A percentile compares a stretch with the other conserved stretches of the same genome.
These are phyloP conservation scores for Leptopilina myrica DNA, from an alignment of 2,888 invertebrate genomes.

Conservation along the genomic window DNA sequence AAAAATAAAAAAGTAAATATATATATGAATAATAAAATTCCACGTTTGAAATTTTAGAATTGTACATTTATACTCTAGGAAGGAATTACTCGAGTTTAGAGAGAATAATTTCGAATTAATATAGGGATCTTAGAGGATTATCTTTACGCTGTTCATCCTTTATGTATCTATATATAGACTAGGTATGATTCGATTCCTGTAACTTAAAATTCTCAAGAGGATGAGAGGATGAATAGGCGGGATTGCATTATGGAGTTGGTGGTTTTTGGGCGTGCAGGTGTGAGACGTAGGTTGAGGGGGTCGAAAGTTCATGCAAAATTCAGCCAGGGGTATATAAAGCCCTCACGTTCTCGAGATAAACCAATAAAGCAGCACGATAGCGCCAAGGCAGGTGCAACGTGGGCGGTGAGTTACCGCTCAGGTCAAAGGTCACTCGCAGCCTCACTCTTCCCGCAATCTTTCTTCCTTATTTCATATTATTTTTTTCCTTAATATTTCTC, in stretches of 20 bases:
- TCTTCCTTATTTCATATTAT: conserved; percentile 56
- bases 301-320: conserved; percentile 64
- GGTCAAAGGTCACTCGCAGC: conserved; percentile 68
- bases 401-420: conserved; percentile 71
- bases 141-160: neutral
- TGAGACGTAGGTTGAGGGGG: conserved; percentile 57
- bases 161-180: neutral
- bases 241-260: conserved; percentile 1
- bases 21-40: too few species aligned
- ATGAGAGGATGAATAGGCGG: conserved; percentile 26
- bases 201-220: conserved; percentile 17
- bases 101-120: neutral
- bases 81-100: too few species aligned
- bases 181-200: neutral
- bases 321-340: conserved; percentile 62
- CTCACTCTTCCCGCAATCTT: conserved; percentile 65
- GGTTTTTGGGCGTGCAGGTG: conserved; percentile 44
- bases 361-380: conserved; percentile 71
- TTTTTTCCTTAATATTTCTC: conserved; percentile 25
- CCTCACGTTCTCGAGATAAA: conserved; percentile 66
- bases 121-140: too few species aligned
- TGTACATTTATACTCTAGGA: too few species aligned
- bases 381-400: conserved; percentile 72
- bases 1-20: too few species aligned
- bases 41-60: too few species aligned